Evolutionary conservation across 2,113 vertebrate genomes (phyloP), one percentile per base, ranked within the genome.

Genomic region (Gadus chalcogrammus): DNA sequence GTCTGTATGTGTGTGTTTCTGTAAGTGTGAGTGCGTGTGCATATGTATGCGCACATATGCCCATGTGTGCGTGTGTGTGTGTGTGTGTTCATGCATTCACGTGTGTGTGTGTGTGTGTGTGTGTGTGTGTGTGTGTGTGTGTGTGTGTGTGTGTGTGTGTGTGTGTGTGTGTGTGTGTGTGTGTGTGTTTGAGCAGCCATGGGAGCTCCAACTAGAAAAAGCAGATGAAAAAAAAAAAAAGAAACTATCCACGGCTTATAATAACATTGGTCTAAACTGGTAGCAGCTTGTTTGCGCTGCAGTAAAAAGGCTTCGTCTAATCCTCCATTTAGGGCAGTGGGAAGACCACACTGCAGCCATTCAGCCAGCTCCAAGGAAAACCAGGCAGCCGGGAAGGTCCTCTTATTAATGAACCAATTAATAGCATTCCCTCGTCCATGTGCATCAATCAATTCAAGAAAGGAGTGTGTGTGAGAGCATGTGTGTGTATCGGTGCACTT

Each of bases 231-330:
- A 5, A 35, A 35, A 35, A 35, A 0, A 35, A 35, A 31, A 31
- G 5, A 31, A 35, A 35, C 31, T 35, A 35, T 80, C 60, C 72
- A 75, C 68, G 18, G 55, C 68, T 38, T 61, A 74, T 56, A 81
- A 79, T 72, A 84, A 83, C 82, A 73, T 72, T 63, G 27, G 0
- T 59, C 38, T 79, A 64, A 80, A 77, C 70, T 70, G 71, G 72
- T 61, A 75, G 76, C 74, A 70, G 80, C 67, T 79, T 68, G 64
- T 82, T 80, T 66, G 66, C 81, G 72, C 65, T 7, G 64, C 63
- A 69, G 31, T 35, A 64, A 11, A 73, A 73, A 53, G 59, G 35
- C 3, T 52, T 60, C 62, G 13, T 67, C 35, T 61, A 11, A 72
- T 74, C 74, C 75, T 22, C 55, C 65, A 48, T 35, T 61, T 15